Conservation (phyloP, 2,113 vertebrate species). For the Argyrosomus japonicus region DNA sequence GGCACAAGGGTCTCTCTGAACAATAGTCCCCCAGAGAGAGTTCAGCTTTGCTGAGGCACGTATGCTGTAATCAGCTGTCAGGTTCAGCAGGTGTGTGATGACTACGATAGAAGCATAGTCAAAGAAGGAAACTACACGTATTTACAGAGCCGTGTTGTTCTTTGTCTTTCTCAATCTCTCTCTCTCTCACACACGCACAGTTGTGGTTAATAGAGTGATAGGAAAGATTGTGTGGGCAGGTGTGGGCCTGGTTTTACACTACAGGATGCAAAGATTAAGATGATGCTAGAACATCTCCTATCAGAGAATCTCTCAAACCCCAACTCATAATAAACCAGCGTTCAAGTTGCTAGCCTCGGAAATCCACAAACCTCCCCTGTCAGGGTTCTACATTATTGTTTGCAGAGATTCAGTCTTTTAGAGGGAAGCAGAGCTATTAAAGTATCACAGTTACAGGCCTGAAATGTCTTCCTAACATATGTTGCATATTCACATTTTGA, state of each 20-base stretch:
- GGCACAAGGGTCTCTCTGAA: constrained; percentile 39
- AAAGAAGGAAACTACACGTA: constrained; percentile 21
- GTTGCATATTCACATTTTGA: neutral
- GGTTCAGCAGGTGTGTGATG: constrained; percentile 62
- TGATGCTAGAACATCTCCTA: constrained; percentile 23
- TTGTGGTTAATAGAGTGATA: constrained; percentile 47
- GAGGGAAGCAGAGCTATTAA: neutral
- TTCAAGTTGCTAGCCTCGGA: constrained; percentile 15
- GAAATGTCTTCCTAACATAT: neutral
- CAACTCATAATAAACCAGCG: constrained; percentile 4
- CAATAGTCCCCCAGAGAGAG: constrained; percentile 32
- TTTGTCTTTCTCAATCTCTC: neutral
- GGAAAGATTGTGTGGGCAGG: constrained; percentile 53
- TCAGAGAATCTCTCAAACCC: constrained; percentile 42
- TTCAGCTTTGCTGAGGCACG: constrained; percentile 45
- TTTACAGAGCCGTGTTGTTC: neutral
- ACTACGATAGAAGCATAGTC: constrained; percentile 42
- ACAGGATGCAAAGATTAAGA: constrained; percentile 50
- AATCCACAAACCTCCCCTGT: neutral
- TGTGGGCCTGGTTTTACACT: constrained; percentile 50
- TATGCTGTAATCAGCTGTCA: constrained; percentile 40
- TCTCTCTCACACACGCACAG: neutral
- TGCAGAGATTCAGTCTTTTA: neutral
- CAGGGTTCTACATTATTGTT: neutral
- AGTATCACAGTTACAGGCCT: neutral